A percentile compares a stretch with the other conserved stretches of the same genome.
Conservation (phyloP, 2,888 invertebrate species). For the Euplexia lucipara region DNA sequence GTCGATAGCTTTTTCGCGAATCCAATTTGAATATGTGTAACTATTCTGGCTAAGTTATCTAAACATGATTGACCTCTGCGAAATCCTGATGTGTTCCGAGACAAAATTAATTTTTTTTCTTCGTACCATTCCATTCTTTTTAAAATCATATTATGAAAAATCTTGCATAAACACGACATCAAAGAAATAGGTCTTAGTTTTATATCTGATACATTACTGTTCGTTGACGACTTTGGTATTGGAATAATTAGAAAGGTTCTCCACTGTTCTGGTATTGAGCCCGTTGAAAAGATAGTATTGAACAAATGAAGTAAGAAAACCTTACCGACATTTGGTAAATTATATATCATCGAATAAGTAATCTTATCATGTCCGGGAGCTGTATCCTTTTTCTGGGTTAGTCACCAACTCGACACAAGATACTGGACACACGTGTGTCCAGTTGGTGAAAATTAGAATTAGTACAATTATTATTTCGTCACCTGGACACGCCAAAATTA, state of each 20-base stretch:
- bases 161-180: not conserved
- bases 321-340: not conserved
- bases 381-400: constrained; percentile 1
- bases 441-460: too few relatives aligned
- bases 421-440: too few relatives aligned
- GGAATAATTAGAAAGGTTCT: not conserved
- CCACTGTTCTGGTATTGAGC: not conserved
- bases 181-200: constrained; percentile 8
- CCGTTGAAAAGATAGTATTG: not conserved
- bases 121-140: constrained; percentile 17
- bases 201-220: not conserved
- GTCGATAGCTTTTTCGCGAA: too few relatives aligned
- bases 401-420: too few relatives aligned
- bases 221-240: not conserved
- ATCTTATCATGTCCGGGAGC: not conserved
- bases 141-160: not conserved
- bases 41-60: too few relatives aligned
- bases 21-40: too few relatives aligned
- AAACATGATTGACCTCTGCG: constrained; percentile 9
- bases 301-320: not conserved
- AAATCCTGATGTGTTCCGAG: constrained; percentile 8
- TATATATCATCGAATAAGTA: not conserved
- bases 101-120: constrained; percentile 15
- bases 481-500: too few relatives aligned
- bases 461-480: too few relatives aligned